Evolutionary conservation across 2,888 invertebrate species (phyloP).

Genomic region (Pyrgus malvae): DNA sequence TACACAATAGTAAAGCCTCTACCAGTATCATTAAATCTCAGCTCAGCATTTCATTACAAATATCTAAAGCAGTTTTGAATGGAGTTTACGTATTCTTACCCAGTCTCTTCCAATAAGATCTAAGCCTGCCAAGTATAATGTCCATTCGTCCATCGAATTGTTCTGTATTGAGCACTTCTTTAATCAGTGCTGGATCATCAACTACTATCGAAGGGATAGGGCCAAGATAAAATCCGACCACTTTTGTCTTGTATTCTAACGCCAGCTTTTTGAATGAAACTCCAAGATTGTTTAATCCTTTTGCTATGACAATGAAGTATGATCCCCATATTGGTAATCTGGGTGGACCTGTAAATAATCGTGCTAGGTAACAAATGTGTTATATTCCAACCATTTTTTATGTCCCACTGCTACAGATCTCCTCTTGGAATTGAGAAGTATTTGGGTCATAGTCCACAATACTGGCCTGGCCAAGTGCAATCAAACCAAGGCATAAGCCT

Average conservation of each 20-base stretch:
- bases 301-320: slow-evolving; percentile 80
- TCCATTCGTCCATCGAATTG: slow-evolving; percentile 84
- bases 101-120: slow-evolving; percentile 79
- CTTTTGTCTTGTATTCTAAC: slow-evolving; percentile 81
- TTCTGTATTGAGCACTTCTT: slow-evolving; percentile 80
- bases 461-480: no score
- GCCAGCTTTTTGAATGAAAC: slow-evolving; percentile 72
- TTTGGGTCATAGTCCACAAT: no score
- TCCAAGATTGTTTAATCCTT: slow-evolving; percentile 76
- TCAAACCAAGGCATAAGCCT: no score
- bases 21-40: no score
- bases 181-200: slow-evolving; percentile 77
- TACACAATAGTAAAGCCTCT: no score
- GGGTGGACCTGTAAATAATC: slow-evolving; percentile 77
- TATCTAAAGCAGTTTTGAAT: no score
- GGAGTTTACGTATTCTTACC: slow-evolving; percentile 48
- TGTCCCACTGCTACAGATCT: no score
- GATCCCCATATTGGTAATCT: slow-evolving; percentile 84
- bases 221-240: slow-evolving; percentile 83
- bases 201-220: slow-evolving; percentile 69
- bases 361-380: not conserved
- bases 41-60: no score
- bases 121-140: slow-evolving; percentile 64
- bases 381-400: no score
- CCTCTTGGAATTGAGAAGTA: no score